Conservation (phyloP, 2,888 invertebrate genomes). For the Drosophila greeni region DNA sequence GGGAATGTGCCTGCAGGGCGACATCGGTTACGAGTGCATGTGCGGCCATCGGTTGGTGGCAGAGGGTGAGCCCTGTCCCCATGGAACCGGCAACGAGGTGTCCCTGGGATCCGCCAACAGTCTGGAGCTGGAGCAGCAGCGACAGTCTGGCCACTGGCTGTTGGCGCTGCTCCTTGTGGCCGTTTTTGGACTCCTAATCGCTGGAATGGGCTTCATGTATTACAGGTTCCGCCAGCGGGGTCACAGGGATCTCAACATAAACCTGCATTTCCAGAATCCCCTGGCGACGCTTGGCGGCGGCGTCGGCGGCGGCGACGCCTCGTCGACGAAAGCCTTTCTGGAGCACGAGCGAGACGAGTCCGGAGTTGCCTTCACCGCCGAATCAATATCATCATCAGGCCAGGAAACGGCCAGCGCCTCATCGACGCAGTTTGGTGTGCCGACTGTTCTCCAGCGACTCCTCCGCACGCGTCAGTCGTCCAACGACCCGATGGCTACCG, state of each 20-base stretch:
- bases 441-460: conserved; percentile 60
- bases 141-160: conserved; percentile 27
- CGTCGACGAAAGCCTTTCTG: conserved; percentile 37
- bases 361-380: conserved; percentile 7
- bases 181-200: conserved; percentile 47
- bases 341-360: conserved; percentile 41
- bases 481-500: conserved; percentile 51
- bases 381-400: conserved; percentile 16
- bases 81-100: conserved; percentile 56
- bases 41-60: conserved; percentile 79
- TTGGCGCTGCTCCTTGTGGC: conserved; percentile 43
- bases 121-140: conserved; percentile 4
- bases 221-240: conserved; percentile 79
- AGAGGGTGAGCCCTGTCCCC: conserved; percentile 75
- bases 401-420: conserved; percentile 38
- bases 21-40: conserved; percentile 80
- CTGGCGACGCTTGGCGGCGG: conserved; percentile 63
- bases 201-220: conserved; percentile 68
- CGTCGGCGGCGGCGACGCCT: conserved; percentile 14
- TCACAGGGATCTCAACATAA: conserved; percentile 78
- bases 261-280: conserved; percentile 79
- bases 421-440: conserved; percentile 57
- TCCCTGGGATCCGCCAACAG: conserved; percentile 7
- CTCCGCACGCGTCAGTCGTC: conserved; percentile 54
- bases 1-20: conserved; percentile 82